These are phyloP conservation scores for Mythimna lalbum DNA, from an alignment of 2,888 invertebrate species.

Conservation along the genomic window DNA sequence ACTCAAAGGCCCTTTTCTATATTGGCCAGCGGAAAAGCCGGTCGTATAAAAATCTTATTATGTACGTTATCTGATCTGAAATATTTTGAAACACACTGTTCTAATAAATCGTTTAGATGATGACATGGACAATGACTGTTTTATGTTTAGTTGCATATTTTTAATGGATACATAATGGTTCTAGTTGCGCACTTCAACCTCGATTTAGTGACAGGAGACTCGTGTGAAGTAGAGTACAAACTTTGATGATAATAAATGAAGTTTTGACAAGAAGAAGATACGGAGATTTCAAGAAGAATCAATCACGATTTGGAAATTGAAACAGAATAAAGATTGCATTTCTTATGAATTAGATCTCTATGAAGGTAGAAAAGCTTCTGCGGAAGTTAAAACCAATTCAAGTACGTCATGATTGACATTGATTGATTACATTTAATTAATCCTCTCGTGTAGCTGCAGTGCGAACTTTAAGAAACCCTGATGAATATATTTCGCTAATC, in stretches of 20 bases:
- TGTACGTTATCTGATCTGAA: background rate
- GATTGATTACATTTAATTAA: constrained; percentile 4
- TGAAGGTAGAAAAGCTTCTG: background rate
- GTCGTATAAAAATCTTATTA: constrained; percentile 12
- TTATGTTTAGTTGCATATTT: constrained; percentile 27
- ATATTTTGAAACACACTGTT: constrained; percentile 2
- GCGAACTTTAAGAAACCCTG: background rate
- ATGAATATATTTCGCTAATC: background rate
- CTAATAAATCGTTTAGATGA: constrained; percentile 19
- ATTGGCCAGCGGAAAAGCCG: constrained; percentile 21
- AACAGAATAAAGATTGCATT: background rate
- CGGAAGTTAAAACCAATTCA: background rate
- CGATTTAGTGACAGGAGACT: constrained; percentile 24
- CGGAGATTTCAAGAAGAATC: background rate
- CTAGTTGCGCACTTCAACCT: constrained; percentile 22
- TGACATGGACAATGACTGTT: constrained; percentile 19
- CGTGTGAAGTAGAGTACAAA: background rate
- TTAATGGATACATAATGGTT: constrained; percentile 37
- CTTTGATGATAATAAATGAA: background rate
- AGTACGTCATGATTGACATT: background rate
- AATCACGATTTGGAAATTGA: background rate
- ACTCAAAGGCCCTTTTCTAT: constrained; percentile 41
- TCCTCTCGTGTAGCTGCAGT: background rate
- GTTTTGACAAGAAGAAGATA: no score
- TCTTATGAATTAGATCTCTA: background rate